Base-by-base conservation (phyloP, 2,888 invertebrate genomes). In the Drosophila paucipuncta region DNA sequence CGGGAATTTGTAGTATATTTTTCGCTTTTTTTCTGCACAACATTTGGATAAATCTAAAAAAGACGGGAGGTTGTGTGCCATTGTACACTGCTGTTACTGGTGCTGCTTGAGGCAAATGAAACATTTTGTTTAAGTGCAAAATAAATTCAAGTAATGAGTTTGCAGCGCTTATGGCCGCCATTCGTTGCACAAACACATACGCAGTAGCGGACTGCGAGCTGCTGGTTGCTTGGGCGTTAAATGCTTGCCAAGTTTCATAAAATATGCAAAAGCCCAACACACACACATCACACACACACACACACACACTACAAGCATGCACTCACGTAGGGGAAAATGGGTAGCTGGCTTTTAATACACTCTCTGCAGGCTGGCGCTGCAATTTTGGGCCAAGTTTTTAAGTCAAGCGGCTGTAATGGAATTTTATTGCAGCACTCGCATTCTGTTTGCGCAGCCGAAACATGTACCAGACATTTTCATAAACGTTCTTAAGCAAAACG, bases 111-210 rank as follows among this genome's bases (percentile, higher is more conserved):
- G 75, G 90, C 83, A 74, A 87, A 89, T 88, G 90, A 88, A 89
- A 89, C 90, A 89, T 89, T 89, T 86, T 82, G 84, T 90, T 90
- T 88, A 89, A 89, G 88, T 89, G 88, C 89, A 74, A 89, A 89
- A 90, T 89, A 90, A 88, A 88, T 88, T 88, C 89, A 78, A 80
- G 88, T 90, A 88, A 88, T 88, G 90, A 88, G 89, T 89, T 88
- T 90, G 82, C 79, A 76, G 80, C 90, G 78, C 76, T 78, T 81
- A 76, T 78, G 73, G 66, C 61, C 59, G 66, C 50, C 58, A 57
- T 61, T 65, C 65, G 60, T 76, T 73, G 73, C 81, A 69, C 78
- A 82, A 67, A 82, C 78, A 73, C 71, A 73, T 11, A 37, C 25
- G 28, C 37, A 37, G 52, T 30, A 41, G 30, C 58, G 41, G 16